Evolutionary conservation across 2,888 invertebrate species (phyloP), one percentile per base, ranked within the genome.

Genomic region (Notodonta ziczac): DNA sequence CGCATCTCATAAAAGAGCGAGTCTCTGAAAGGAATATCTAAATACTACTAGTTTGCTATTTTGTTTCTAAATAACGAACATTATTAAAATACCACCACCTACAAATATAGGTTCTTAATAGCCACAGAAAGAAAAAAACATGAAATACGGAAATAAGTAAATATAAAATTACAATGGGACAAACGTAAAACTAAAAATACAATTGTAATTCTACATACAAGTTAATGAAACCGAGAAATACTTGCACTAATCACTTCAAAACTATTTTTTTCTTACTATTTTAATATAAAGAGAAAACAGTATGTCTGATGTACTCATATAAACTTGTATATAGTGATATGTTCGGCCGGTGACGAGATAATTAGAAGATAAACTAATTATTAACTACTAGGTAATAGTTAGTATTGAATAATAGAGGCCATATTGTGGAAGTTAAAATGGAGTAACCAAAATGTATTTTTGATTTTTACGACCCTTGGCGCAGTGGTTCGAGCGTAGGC

Each of bases 301-400:
- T 9, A 10, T 8, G 4, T 4, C 2, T 55, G 4, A 50, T 16
- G 57, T 63, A 76, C 71, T 70, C 56, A 66, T 62, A 56, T 39
- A 63, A 69, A 72, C 82, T 82, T 81, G 80, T 81, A 82, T 78
- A 81, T 73, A 75, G 63, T 72, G 52, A 14, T n/a, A 14, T 12
- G 63, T 63, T 72, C 69, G 76, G 51, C 66, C 69, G 65, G 73
- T 82, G 76, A 75, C 67, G 65, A 70, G 72, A 74, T 46, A 39
- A 4, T 9, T 42, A 10, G 8, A 39, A 39, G 8, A 39, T 39
- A 39, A 39, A 6, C 39, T 39, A 7, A 42, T 42, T 5, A 10
- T 10, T 4, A 0, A 9, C 8, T 42, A 8, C 8, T 42, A 42
- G n/a, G n/a, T n/a, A n/a, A 2, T 24, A 24, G 24, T 24, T 24